Evolutionary conservation across 2,113 vertebrate species (phyloP).

Genomic region (Nanger granti): DNA sequence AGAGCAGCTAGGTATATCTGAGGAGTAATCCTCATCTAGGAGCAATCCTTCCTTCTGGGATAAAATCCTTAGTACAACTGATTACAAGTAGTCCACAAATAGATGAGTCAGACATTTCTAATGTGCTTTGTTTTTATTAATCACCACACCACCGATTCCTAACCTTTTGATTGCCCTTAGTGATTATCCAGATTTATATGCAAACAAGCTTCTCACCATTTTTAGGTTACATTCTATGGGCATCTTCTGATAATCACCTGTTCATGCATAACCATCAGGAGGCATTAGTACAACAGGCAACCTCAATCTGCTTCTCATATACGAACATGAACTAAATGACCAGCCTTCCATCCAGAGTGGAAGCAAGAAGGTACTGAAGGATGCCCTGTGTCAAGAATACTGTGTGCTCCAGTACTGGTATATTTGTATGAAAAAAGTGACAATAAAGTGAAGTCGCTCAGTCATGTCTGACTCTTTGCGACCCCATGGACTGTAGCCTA

Average conservation of each 20-base stretch:
- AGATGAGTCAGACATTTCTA: background rate
- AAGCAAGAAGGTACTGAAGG: background rate
- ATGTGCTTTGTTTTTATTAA: background rate
- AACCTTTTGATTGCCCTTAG: background rate
- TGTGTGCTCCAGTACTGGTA: background rate
- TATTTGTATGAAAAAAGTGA: background rate
- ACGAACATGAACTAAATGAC: background rate
- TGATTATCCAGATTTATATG: background rate
- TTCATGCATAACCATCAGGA: background rate
- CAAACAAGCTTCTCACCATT: background rate
- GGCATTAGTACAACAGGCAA: background rate
- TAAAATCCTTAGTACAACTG: background rate
- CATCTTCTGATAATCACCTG: background rate
- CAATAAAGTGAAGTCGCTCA: no score
- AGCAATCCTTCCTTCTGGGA: background rate
- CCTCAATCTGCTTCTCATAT: background rate
- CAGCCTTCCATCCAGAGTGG: background rate
- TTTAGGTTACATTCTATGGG: background rate
- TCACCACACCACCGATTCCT: background rate
- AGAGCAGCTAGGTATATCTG: background rate
- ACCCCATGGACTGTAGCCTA: no score
- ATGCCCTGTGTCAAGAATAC: background rate
- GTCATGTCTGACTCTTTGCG: no score
- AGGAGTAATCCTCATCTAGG: background rate
- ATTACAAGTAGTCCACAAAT: background rate